Evolutionary conservation across 2,888 invertebrate species (phyloP).

Genomic region (Caenorhabditis imperialis): DNA sequence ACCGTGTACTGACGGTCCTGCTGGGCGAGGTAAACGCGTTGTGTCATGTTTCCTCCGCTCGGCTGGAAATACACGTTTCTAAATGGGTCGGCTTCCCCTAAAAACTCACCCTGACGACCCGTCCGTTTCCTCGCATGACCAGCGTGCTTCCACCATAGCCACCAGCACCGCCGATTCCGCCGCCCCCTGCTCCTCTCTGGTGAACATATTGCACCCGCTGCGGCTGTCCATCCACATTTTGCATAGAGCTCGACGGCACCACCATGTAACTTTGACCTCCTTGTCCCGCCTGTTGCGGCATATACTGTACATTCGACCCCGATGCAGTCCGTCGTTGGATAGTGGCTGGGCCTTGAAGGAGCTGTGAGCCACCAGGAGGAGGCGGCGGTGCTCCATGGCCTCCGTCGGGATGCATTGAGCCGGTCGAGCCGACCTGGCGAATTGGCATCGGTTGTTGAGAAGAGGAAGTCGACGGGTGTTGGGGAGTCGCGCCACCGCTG

Average conservation of each 20-base stretch:
- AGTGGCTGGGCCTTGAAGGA: background rate
- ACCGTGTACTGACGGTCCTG: slow-evolving; percentile 8
- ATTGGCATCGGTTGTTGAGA: slow-evolving; percentile 21
- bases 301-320: slow-evolving; percentile 23
- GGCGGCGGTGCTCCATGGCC: background rate
- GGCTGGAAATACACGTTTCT: too few relatives aligned
- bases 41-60: slow-evolving; percentile 4
- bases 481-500: too few relatives aligned
- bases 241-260: background rate
- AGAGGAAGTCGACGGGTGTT: too few relatives aligned
- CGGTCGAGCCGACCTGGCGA: background rate
- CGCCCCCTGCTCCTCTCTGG: slow-evolving; percentile 6
- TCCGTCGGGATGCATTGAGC: background rate
- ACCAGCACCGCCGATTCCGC: slow-evolving; percentile 2
- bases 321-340: slow-evolving; percentile 20
- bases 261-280: slow-evolving; percentile 29
- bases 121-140: slow-evolving; percentile 21
- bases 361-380: background rate
- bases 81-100: too few relatives aligned
- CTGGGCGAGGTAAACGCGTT: slow-evolving; percentile 14
- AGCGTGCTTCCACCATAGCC: slow-evolving; percentile 16
- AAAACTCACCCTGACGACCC: slow-evolving; percentile 21
- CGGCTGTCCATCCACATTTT: background rate
- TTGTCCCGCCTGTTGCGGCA: slow-evolving; percentile 13
- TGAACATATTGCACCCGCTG: too few relatives aligned